phyloP scores from a whole-genome alignment of 1,140 invertebrate species.

The Plodia interpunctella region DNA sequence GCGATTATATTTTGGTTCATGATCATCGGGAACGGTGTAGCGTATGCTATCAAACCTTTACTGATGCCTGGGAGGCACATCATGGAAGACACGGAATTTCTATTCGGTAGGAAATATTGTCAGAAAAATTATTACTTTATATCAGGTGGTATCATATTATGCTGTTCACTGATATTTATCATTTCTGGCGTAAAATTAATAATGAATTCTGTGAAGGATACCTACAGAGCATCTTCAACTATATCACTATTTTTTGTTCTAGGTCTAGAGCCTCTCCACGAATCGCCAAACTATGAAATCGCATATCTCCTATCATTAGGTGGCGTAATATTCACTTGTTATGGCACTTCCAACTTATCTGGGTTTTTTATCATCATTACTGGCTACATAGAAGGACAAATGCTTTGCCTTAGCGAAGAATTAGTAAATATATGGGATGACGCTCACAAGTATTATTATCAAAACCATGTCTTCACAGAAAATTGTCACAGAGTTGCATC shows the following conservation, averaged over 20 bases:
- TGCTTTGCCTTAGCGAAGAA: slow-evolving; percentile 35
- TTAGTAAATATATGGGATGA: slow-evolving; percentile 37
- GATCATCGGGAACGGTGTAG: slow-evolving; percentile 33
- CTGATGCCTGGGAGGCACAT: slow-evolving; percentile 41
- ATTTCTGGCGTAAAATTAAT: no score
- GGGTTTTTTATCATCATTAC: slow-evolving; percentile 29
- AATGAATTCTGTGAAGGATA: no score
- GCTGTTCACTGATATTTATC: no score
- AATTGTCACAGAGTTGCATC: background rate
- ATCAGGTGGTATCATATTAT: no score
- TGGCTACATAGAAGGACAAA: slow-evolving; percentile 43
- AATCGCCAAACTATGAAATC: slow-evolving; percentile 33
- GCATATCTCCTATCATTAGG: slow-evolving; percentile 11
- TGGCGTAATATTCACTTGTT: slow-evolving; percentile 20
- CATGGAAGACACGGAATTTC: slow-evolving; percentile 37
- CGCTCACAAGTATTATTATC: slow-evolving; percentile 23
- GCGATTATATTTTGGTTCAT: slow-evolving; percentile 41
- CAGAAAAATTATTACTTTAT: no score
- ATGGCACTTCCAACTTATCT: slow-evolving; percentile 22
- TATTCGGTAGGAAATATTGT: slow-evolving; percentile 34
- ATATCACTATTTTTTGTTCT: slow-evolving; percentile 1
- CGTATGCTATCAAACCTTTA: slow-evolving; percentile 32
- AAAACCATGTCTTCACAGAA: slow-evolving; percentile 11
- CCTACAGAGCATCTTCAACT: background rate
- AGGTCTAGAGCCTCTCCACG: slow-evolving; percentile 27